phyloP scores from a whole-genome alignment of 2,888 invertebrate species.

The Halictus ligatus region DNA sequence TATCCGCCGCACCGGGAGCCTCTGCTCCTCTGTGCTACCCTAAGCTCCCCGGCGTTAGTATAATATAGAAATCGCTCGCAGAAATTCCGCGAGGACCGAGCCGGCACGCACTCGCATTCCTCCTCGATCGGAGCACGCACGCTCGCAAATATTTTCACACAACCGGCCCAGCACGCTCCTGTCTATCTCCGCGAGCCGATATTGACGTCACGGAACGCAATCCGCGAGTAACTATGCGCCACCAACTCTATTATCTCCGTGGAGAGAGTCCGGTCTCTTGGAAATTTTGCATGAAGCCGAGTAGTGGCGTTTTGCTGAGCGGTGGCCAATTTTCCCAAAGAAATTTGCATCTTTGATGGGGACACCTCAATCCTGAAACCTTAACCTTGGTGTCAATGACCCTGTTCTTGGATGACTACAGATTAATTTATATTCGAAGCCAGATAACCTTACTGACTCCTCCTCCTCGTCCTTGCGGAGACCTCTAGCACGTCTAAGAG shows the following conservation, averaged over 20 bases:
- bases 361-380: too few relatives aligned
- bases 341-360: neutral
- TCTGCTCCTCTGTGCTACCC: neutral
- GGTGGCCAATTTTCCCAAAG: too few relatives aligned
- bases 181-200: conserved; percentile 22
- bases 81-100: conserved; percentile 2
- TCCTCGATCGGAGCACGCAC: conserved; percentile 11
- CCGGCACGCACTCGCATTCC: conserved; percentile 18
- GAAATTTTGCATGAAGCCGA: neutral
- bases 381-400: neutral
- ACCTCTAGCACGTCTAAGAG: too few relatives aligned
- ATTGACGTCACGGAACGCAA: conserved; percentile 33
- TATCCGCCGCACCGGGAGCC: neutral
- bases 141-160: conserved; percentile 40
- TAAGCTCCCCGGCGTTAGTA: neutral
- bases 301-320: too few relatives aligned
- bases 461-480: too few relatives aligned
- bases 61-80: neutral
- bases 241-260: neutral
- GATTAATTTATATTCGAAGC: too few relatives aligned
- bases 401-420: too few relatives aligned
- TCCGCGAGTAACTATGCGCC: conserved; percentile 17
- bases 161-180: conserved; percentile 5
- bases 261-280: neutral
- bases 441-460: too few relatives aligned